A percentile compares a stretch with the other conserved stretches of the same genome.
Evolutionary conservation across 2,888 invertebrate genomes (phyloP).

Genomic region (Xestia c-nigrum): DNA sequence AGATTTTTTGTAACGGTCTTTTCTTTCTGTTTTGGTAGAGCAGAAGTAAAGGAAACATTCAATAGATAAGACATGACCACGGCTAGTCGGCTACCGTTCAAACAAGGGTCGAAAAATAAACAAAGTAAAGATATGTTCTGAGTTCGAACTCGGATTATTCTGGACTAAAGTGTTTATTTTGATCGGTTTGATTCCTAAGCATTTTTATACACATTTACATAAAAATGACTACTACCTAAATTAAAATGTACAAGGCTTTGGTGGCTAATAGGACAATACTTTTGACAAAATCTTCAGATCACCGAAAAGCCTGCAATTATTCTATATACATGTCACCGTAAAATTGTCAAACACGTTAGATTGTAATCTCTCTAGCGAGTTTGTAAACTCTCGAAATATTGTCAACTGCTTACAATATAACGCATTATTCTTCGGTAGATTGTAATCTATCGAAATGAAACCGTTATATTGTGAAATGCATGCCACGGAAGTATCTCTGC

Average conservation of each 20-base stretch:
- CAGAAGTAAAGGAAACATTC: conserved; percentile 22
- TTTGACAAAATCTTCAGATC: background rate
- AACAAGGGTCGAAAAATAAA: conserved; percentile 58
- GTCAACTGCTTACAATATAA: too few species aligned
- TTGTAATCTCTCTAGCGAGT: too few species aligned
- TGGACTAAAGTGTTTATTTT: background rate
- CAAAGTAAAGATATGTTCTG: conserved; percentile 41
- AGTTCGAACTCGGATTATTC: background rate
- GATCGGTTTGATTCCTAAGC: background rate
- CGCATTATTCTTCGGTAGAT: too few species aligned
- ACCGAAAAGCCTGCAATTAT: background rate
- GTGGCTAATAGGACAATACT: background rate
- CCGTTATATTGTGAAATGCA: too few species aligned
- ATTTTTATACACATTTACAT: too few species aligned
- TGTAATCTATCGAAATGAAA: too few species aligned
- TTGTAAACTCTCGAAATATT: too few species aligned
- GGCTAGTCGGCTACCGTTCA: conserved; percentile 48
- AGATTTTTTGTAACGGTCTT: too few species aligned
- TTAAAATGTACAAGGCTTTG: background rate
- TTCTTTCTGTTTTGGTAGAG: background rate
- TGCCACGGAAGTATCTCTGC: too few species aligned
- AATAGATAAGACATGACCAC: conserved; percentile 42
- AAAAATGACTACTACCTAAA: background rate
- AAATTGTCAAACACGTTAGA: too few species aligned
- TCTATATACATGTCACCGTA: too few species aligned